Percentiles rank a stretch among this genome's conserved stretches.
These are phyloP conservation scores for Corvus moneduloides DNA, from an alignment of 2,113 vertebrate species.

Conservation along the genomic window DNA sequence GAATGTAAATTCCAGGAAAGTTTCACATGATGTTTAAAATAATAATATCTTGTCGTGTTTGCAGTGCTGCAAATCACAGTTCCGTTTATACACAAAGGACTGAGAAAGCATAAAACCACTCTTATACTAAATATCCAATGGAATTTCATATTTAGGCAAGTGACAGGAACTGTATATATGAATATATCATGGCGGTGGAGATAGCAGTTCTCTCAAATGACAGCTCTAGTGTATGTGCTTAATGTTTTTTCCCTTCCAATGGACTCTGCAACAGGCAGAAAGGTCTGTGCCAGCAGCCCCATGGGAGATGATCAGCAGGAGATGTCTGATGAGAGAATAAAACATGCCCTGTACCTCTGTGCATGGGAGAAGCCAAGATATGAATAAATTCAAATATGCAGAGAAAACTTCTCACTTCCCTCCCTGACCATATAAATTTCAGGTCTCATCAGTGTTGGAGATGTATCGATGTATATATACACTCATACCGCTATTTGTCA, in stretches of 20 bases:
- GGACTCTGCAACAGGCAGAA: neutral
- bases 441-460: neutral
- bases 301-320: neutral
- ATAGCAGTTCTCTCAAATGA: neutral
- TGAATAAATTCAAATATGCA: neutral
- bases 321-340: neutral
- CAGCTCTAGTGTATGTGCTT: neutral
- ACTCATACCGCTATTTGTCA: neutral
- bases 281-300: neutral
- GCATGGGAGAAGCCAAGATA: neutral
- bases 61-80: conserved; percentile 28
- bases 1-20: conserved; percentile 72
- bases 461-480: neutral
- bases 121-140: neutral
- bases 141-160: conserved; percentile 5
- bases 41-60: conserved; percentile 62
- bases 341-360: neutral
- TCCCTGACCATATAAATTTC: neutral
- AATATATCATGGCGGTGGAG: neutral
- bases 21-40: conserved; percentile 66
- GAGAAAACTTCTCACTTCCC: neutral
- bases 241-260: neutral
- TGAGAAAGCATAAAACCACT: neutral
- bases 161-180: neutral
- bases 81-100: conserved; percentile 22